phyloP scores from a whole-genome alignment of 2,113 vertebrate genomes.

The Ictalurus punctatus region DNA sequence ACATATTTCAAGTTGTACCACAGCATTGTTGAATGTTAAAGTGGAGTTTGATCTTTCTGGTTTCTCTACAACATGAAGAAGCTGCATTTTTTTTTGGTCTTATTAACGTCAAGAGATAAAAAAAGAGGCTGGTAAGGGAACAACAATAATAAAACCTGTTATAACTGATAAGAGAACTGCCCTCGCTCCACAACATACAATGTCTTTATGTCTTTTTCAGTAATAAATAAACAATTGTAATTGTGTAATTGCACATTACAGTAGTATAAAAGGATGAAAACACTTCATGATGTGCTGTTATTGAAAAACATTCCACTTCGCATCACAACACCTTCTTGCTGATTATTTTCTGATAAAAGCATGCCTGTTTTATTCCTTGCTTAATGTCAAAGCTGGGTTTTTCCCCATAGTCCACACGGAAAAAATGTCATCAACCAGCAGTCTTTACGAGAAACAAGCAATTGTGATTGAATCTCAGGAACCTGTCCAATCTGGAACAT shows the following conservation, averaged over 20 bases:
- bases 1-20: background rate
- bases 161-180: no score
- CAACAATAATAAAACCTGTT: no score
- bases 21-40: background rate
- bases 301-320: background rate
- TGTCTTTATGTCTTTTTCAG: background rate
- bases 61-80: background rate
- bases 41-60: background rate
- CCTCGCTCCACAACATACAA: background rate
- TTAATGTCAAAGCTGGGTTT: background rate
- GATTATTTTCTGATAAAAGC: background rate
- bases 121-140: no score
- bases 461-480: background rate
- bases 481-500: background rate
- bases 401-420: conserved; percentile 2
- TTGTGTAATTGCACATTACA: background rate
- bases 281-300: background rate
- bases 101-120: background rate
- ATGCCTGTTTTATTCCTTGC: background rate
- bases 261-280: background rate
- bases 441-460: background rate
- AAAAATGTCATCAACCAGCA: conserved; percentile 3
- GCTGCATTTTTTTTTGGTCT: background rate
- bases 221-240: background rate
- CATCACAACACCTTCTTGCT: background rate